Conservation (phyloP, 1,140 invertebrate genomes). For the Aphis craccivora region DNA sequence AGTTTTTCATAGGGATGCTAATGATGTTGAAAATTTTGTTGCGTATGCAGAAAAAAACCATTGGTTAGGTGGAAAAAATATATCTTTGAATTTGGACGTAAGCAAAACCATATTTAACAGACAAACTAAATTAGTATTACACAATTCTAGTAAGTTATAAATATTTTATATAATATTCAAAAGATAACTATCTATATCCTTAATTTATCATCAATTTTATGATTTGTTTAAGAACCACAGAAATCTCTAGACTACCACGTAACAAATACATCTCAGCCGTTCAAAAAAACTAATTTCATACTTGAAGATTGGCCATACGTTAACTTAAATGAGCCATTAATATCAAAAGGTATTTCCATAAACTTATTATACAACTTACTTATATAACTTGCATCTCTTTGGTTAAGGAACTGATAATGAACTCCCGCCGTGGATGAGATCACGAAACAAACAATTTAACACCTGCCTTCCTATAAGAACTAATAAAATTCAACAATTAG, state of each 20-base stretch:
- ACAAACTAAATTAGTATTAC: slow-evolving; percentile 9
- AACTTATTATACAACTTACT: not conserved
- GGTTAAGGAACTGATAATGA: slow-evolving; percentile 5
- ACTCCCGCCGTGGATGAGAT: slow-evolving; percentile 27
- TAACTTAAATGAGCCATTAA: not conserved
- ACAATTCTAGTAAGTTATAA: slow-evolving; percentile 20
- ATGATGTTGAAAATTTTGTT: not conserved
- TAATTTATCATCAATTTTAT: not conserved
- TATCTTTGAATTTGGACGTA: not conserved
- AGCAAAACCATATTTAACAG: slow-evolving; percentile 20
- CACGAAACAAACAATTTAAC: not conserved
- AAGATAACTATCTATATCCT: too few species aligned
- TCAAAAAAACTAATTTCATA: not conserved
- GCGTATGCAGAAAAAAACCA: not conserved
- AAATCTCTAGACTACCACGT: not conserved
- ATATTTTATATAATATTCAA: not conserved
- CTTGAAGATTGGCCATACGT: slow-evolving; percentile 14
- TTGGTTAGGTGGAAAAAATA: slow-evolving; percentile 21
- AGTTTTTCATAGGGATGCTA: not conserved
- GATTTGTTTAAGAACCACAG: not conserved
- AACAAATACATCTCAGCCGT: not conserved
- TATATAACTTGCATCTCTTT: not conserved
- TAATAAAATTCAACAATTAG: not conserved
- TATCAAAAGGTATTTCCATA: not conserved
- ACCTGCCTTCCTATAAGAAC: not conserved